phyloP scores from a whole-genome alignment of 2,888 invertebrate species.

The Mythimna pallens region DNA sequence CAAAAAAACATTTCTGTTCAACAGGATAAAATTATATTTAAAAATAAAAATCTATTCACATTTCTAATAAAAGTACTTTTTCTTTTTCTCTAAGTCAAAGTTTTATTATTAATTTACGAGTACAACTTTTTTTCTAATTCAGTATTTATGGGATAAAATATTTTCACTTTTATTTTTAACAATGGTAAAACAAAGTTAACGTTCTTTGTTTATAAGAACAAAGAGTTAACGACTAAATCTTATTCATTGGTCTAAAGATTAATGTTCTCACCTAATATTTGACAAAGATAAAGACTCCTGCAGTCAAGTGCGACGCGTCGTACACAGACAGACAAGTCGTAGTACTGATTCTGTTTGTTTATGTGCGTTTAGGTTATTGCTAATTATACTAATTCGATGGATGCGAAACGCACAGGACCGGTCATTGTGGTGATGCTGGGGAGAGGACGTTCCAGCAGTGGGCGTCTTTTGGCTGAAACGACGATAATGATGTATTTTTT shows the following conservation, averaged over 20 bases:
- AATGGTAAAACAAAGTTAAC: slow-evolving; percentile 25
- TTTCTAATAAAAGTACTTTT: slow-evolving; percentile 19
- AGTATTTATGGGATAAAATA: slow-evolving; percentile 12
- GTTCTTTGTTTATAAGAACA: slow-evolving; percentile 17
- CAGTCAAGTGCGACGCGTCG: not conserved
- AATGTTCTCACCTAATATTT: not conserved
- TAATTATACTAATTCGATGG: not conserved
- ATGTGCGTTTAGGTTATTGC: not conserved
- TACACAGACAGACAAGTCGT: too few relatives aligned
- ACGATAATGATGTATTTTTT: too few relatives aligned
- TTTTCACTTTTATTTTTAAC: slow-evolving; percentile 30
- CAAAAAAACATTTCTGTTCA: not conserved
- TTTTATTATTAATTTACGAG: slow-evolving; percentile 46
- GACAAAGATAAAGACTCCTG: not conserved
- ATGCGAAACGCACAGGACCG: too few relatives aligned
- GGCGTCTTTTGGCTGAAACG: too few relatives aligned
- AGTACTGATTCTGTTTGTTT: not conserved
- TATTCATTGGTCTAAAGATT: slow-evolving; percentile 2
- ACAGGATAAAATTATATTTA: not conserved
- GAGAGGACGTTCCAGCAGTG: too few relatives aligned
- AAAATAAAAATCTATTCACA: slow-evolving; percentile 13
- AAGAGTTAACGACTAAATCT: slow-evolving; percentile 5
- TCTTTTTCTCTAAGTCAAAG: slow-evolving; percentile 28
- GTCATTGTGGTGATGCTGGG: too few relatives aligned
- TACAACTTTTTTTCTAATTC: slow-evolving; percentile 17